Conservation (phyloP, 1,140 invertebrate genomes). For the Drosophila aff. region DNA sequence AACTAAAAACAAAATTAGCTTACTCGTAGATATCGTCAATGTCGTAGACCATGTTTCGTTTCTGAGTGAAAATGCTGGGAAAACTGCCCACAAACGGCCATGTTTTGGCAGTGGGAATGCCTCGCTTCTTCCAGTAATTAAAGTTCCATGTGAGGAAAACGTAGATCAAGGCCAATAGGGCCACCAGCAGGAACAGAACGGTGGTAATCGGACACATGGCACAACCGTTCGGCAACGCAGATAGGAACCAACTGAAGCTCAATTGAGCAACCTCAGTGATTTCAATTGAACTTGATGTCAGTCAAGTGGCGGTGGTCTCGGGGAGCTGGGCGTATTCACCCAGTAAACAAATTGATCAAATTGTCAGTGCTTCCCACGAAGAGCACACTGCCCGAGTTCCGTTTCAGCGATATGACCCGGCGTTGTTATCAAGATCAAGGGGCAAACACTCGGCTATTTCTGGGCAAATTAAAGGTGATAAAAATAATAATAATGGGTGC, state of each 20-base stretch:
- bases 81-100: constrained; percentile 74
- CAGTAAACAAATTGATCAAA: constrained; percentile 37
- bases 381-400: background rate
- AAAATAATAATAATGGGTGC: background rate
- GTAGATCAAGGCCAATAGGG: constrained; percentile 59
- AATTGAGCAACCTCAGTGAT: constrained; percentile 22
- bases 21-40: constrained; percentile 64
- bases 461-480: constrained; percentile 6
- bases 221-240: constrained; percentile 7
- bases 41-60: constrained; percentile 59
- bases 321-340: constrained; percentile 4
- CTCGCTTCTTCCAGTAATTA: constrained; percentile 75
- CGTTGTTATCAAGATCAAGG: constrained; percentile 17
- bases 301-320: constrained; percentile 19
- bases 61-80: constrained; percentile 65
- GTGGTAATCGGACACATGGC: constrained; percentile 44
- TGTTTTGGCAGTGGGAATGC: constrained; percentile 68
- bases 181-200: constrained; percentile 22
- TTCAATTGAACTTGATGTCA: constrained; percentile 45
- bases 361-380: constrained; percentile 1
- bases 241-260: constrained; percentile 38
- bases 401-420: constrained; percentile 7
- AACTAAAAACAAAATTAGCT: background rate
- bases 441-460: background rate
- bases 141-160: constrained; percentile 79